phyloP scores from a whole-genome alignment of 2,797 vertebrate genomes.

The Vultur gryphus region DNA sequence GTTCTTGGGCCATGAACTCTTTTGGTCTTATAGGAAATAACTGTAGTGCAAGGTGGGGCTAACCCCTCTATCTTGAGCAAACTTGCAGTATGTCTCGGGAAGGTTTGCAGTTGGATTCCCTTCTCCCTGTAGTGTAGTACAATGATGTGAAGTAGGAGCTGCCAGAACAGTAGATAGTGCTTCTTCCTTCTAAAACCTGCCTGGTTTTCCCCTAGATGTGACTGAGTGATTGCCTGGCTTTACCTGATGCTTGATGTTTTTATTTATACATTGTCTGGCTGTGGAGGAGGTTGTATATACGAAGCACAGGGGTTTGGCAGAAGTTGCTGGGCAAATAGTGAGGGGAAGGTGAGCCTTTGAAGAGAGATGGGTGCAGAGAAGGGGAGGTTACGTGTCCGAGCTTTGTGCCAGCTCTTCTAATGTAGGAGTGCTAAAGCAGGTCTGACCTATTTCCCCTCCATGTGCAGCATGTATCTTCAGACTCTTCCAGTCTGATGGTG shows the following conservation, averaged over 20 bases:
- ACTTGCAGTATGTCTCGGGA: neutral
- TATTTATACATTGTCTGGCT: neutral
- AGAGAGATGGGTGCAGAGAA: neutral
- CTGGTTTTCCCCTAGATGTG: neutral
- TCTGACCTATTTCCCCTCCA: neutral
- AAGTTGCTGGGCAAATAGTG: neutral
- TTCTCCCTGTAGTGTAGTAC: neutral
- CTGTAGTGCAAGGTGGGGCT: neutral
- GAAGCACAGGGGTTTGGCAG: neutral
- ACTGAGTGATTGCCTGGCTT: neutral
- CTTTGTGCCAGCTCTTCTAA: neutral
- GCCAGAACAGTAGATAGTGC: neutral
- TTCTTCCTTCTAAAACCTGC: neutral
- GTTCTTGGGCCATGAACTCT: neutral
- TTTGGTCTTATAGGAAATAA: neutral
- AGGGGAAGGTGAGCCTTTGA: conserved; percentile 4
- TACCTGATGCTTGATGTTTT: neutral
- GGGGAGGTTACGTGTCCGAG: neutral
- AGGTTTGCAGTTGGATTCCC: neutral
- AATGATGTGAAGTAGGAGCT: neutral
- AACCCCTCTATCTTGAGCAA: neutral
- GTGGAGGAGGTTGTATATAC: neutral
- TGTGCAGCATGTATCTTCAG: neutral
- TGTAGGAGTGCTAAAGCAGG: neutral
- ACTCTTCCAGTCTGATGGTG: neutral